A percentile compares a stretch with the other conserved stretches of the same genome.
Evolutionary conservation across 1,140 invertebrate genomes (phyloP).

Genomic region (Lordiphosa stackelbergi): DNA sequence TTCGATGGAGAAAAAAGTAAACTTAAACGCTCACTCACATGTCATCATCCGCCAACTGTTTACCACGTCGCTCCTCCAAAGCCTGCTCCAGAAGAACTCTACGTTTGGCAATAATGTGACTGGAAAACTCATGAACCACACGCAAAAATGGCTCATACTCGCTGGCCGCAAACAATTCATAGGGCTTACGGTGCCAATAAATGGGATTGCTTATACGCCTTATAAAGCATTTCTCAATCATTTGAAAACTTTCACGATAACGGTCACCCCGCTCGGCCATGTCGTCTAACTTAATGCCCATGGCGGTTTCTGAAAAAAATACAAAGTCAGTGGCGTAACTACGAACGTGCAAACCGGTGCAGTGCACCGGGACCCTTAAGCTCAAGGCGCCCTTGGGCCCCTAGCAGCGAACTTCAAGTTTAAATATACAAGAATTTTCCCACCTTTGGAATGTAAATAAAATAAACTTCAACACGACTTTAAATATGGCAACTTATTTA

Average conservation of each 20-base stretch:
- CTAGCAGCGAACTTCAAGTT: no score
- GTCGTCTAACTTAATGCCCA: slow-evolving; percentile 82
- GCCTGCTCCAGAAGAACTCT: slow-evolving; percentile 36
- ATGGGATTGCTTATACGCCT: slow-evolving; percentile 54
- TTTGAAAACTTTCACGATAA: slow-evolving; percentile 58
- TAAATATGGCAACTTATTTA: no score
- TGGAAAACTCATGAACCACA: slow-evolving; percentile 59
- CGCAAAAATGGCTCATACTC: slow-evolving; percentile 35
- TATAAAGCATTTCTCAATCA: slow-evolving; percentile 57
- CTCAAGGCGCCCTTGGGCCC: no score
- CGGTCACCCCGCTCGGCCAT: slow-evolving; percentile 59
- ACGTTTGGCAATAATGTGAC: slow-evolving; percentile 64
- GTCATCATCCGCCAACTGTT: slow-evolving; percentile 37
- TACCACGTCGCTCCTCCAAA: not conserved
- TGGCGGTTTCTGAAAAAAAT: slow-evolving; percentile 90
- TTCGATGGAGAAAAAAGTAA: not conserved
- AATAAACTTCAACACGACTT: no score
- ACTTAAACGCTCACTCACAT: slow-evolving; percentile 14
- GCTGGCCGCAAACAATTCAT: slow-evolving; percentile 40
- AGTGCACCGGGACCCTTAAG: no score
- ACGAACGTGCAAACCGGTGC: no score
- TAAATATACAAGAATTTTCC: no score
- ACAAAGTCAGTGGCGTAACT: no score
- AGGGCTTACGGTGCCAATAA: slow-evolving; percentile 42
- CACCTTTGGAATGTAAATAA: no score